These are phyloP conservation scores for Coleophora flavipennella DNA, from an alignment of 2,888 invertebrate species.

Conservation along the genomic window DNA sequence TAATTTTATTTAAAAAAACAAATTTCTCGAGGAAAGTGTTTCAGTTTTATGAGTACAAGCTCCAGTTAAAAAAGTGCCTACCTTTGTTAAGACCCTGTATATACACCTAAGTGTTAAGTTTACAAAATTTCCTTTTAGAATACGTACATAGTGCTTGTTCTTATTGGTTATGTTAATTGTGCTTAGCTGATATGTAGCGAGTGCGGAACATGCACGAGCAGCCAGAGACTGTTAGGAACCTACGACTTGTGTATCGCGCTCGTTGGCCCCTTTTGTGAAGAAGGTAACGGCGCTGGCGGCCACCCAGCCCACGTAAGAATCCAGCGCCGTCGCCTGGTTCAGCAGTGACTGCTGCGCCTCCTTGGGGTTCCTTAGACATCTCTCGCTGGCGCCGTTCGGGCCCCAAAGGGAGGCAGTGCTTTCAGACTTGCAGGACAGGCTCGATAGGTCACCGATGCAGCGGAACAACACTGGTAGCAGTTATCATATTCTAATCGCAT, in stretches of 20 bases:
- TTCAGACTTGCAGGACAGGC: conserved; percentile 46
- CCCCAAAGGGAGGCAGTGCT: conserved; percentile 29
- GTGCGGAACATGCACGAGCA: conserved; percentile 12
- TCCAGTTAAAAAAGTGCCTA: too few relatives aligned
- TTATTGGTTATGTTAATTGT: neutral
- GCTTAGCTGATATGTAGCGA: neutral
- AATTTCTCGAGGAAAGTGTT: too few relatives aligned
- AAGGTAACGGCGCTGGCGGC: conserved; percentile 58
- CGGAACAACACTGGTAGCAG: conserved; percentile 58
- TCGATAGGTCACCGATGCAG: conserved; percentile 65
- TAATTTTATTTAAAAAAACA: too few relatives aligned
- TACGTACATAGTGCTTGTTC: neutral
- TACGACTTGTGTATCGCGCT: conserved; percentile 57
- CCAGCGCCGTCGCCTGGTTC: conserved; percentile 54
- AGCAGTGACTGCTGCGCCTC: conserved; percentile 45
- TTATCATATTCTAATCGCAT: conserved; percentile 26
- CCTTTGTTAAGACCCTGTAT: too few relatives aligned
- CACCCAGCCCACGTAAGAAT: conserved; percentile 62
- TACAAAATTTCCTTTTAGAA: neutral
- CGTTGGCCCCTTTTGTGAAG: conserved; percentile 50
- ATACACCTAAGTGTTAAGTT: too few relatives aligned
- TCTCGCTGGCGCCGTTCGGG: conserved; percentile 24
- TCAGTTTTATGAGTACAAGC: too few relatives aligned
- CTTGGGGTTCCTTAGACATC: conserved; percentile 45
- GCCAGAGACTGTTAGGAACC: conserved; percentile 29